Evolutionary conservation across 2,113 vertebrate genomes (phyloP).

Genomic region (Takifugu flavidus): DNA sequence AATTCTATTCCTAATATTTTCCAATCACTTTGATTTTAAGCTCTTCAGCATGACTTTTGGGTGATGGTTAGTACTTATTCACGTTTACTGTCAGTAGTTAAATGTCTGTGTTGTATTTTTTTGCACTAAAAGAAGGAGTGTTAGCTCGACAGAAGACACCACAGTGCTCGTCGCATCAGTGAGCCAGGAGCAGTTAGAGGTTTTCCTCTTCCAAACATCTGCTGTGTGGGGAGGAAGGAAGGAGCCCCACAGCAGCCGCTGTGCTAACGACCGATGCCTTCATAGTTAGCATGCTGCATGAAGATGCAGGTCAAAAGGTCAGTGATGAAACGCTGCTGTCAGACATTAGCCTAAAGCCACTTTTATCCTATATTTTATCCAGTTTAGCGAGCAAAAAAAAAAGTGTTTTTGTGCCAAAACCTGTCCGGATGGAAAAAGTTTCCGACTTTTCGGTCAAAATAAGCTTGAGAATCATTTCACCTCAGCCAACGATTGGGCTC

Average conservation of each 20-base stretch:
- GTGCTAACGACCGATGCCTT: too few relatives aligned
- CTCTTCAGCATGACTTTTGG: not conserved
- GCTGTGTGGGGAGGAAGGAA: not conserved
- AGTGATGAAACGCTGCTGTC: too few relatives aligned
- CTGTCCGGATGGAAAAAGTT: too few relatives aligned
- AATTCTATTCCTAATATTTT: conserved; percentile 8
- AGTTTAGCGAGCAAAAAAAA: too few relatives aligned
- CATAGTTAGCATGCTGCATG: too few relatives aligned
- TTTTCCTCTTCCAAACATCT: conserved; percentile 5
- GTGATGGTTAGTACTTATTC: not conserved
- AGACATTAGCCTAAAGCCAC: too few relatives aligned
- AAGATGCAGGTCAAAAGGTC: too few relatives aligned
- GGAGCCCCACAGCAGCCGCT: conserved; percentile 1
- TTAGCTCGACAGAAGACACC: not conserved
- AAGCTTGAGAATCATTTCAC: too few relatives aligned
- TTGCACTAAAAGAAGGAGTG: not conserved
- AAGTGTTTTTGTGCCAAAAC: too few relatives aligned
- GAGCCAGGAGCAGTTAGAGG: not conserved
- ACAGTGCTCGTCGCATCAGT: not conserved
- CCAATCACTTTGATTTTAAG: not conserved
- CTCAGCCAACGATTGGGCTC: too few relatives aligned
- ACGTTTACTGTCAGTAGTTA: not conserved
- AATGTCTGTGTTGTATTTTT: not conserved
- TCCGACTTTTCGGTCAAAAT: too few relatives aligned
- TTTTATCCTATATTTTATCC: too few relatives aligned